phyloP scores from a whole-genome alignment of 2,888 invertebrate species.

The Drosophila putrida region DNA sequence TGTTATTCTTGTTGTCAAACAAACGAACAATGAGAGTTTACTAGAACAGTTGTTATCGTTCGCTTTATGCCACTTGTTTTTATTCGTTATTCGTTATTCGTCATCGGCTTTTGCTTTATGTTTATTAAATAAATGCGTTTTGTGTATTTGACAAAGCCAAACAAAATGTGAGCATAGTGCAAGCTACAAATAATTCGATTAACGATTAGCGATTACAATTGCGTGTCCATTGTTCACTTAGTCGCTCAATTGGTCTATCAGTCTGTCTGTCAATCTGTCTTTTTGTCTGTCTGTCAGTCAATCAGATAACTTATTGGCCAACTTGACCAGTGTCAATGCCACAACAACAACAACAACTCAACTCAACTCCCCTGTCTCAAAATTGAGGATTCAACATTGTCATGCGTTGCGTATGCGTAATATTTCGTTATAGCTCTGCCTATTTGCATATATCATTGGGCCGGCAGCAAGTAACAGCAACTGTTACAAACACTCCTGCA shows the following conservation, averaged over 20 bases:
- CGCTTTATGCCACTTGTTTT: slow-evolving; percentile 8
- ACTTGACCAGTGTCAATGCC: slow-evolving; percentile 16
- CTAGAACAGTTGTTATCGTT: slow-evolving; percentile 37
- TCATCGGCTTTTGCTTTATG: slow-evolving; percentile 33
- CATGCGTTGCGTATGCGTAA: slow-evolving; percentile 27
- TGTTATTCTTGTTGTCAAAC: slow-evolving; percentile 36
- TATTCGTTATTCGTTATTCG: slow-evolving; percentile 2
- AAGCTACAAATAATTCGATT: slow-evolving; percentile 21
- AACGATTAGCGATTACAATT: slow-evolving; percentile 30
- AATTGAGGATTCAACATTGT: slow-evolving; percentile 3
- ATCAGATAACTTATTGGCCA: slow-evolving; percentile 18
- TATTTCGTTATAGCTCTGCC: slow-evolving; percentile 23
- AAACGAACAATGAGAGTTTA: slow-evolving; percentile 30
- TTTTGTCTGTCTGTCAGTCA: slow-evolving; percentile 10
- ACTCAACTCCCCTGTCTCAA: neutral
- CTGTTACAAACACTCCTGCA: slow-evolving; percentile 52
- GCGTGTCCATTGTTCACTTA: slow-evolving; percentile 21
- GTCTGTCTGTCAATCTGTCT: neutral
- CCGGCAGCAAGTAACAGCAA: slow-evolving; percentile 24
- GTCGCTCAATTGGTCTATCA: slow-evolving; percentile 2
- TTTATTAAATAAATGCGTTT: slow-evolving; percentile 46
- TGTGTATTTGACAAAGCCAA: slow-evolving; percentile 43
- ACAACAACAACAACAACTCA: neutral
- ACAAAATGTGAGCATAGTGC: slow-evolving; percentile 1
- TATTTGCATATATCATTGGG: slow-evolving; percentile 63